Evolutionary conservation across 2,888 invertebrate species (phyloP).

Genomic region (Euzetes globulus): DNA sequence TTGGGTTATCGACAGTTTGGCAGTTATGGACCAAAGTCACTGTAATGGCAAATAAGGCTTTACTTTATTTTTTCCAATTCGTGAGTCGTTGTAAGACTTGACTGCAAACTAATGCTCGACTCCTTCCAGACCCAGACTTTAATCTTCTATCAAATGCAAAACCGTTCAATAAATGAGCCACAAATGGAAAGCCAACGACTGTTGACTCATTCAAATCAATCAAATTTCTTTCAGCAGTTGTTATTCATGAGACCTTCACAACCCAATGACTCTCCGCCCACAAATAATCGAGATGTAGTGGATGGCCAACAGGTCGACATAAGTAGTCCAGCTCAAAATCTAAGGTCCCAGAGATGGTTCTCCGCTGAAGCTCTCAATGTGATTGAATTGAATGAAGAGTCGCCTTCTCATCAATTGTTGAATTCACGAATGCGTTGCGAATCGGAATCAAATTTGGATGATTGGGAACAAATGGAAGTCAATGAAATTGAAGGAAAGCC

Average conservation of each 20-base stretch:
- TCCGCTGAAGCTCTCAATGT: not conserved
- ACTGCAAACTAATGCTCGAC: not conserved
- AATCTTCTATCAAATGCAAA: constrained; percentile 14
- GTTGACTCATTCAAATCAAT: constrained; percentile 6
- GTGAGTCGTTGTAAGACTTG: not conserved
- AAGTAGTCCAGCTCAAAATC: not conserved
- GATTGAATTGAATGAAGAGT: not conserved
- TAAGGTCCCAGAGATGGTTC: constrained; percentile 14
- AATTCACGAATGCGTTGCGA: not conserved
- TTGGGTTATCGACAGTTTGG: not conserved
- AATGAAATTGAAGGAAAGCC: constrained; percentile 18
- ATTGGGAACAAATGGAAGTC: constrained; percentile 19
- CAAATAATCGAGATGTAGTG: not conserved
- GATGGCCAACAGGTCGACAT: not conserved
- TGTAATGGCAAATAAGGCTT: not conserved
- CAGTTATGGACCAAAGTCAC: constrained; percentile 1
- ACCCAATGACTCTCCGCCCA: not conserved
- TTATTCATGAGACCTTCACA: constrained; percentile 13
- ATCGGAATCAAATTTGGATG: constrained; percentile 20
- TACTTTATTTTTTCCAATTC: constrained; percentile 15
- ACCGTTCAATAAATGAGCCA: not conserved
- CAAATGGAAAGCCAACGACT: not conserved
- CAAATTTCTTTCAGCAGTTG: constrained; percentile 9
- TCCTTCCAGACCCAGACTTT: not conserved
- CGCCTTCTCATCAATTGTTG: not conserved